Base-by-base conservation (phyloP, 1,140 invertebrate genomes). In the Orius insidiosus region DNA sequence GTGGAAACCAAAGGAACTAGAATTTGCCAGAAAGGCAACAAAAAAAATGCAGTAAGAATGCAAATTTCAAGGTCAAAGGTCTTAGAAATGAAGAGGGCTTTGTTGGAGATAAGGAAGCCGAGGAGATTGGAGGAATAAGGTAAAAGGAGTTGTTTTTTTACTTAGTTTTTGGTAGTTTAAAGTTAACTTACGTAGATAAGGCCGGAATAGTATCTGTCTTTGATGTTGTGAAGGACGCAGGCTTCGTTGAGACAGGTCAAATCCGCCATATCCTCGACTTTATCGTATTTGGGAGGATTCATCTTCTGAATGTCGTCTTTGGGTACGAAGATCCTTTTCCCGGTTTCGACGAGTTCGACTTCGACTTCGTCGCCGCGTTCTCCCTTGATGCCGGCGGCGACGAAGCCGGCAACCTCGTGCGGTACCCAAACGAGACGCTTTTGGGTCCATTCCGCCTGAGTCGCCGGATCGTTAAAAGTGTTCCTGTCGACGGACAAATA, bases 181-280 rank as follows among this genome's bases (percentile, higher is more conserved):
- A 49, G 18, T 62, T n/a, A n/a, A 94, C 93, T 96, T 74, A 98
- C 95, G 72, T 98, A 99, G 61, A 98, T 98, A 33, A 98, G 74
- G 54, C 94, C 93, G 49, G 92, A 97, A 66, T 95, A 98, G 64
- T 98, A 99, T 67, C 96, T 77, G 67, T 98, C 93, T 72, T 98
- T 98, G 63, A 99, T 80, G 70, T 99, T 99, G 72, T 98, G 88
- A 54, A 98, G 76, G 40, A 99, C 95, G 37, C 90, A 97, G 6
- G 96, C 94, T 70, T 98, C 95, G 65, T 99, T 99, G 39, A 99
- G 74, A 62, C 95, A 98, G 38, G 96, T 98, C 54, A 99, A 69
- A 67, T 98, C 95, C 19, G 96, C 93, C 96, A 98, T 99, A 64
- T 98, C 95, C 68, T 99, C 95, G 52, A 97, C 93, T 72, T 98